Evolutionary conservation across 2,113 vertebrate genomes (phyloP).

Genomic region (Psettodes erumei): DNA sequence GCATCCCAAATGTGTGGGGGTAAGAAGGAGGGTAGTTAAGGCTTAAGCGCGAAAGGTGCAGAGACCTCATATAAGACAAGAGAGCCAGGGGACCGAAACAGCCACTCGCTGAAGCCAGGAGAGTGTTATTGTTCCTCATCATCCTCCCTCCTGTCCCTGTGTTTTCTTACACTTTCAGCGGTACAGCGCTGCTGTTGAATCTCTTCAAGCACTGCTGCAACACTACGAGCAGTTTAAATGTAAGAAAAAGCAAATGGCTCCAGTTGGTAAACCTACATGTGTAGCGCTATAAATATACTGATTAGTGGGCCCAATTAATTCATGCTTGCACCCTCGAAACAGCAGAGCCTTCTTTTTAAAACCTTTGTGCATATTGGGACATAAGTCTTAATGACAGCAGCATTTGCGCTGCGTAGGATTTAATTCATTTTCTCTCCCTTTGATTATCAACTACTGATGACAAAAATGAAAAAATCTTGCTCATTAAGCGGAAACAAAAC

Average conservation of each 20-base stretch:
- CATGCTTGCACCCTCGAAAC: constrained; percentile 26
- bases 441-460: constrained; percentile 6
- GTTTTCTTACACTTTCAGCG: background rate
- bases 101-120: constrained; percentile 35
- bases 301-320: constrained; percentile 24
- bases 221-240: constrained; percentile 23
- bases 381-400: constrained; percentile 28
- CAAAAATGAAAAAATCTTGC: constrained; percentile 5
- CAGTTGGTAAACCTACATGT: constrained; percentile 18
- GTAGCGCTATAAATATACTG: constrained; percentile 33
- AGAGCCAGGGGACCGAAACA: constrained; percentile 46
- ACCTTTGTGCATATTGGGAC: constrained; percentile 22
- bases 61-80: constrained; percentile 43
- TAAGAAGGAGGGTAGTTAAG: constrained; percentile 22
- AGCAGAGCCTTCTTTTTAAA: constrained; percentile 19
- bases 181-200: constrained; percentile 23
- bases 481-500: background rate
- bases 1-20: constrained; percentile 42
- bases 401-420: constrained; percentile 27
- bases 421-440: constrained; percentile 24
- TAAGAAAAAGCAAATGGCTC: constrained; percentile 21
- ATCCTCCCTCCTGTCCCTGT: constrained; percentile 27
- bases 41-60: constrained; percentile 52
- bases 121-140: constrained; percentile 46
- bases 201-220: constrained; percentile 23